phyloP scores from a whole-genome alignment of 2,113 vertebrate species.

The Sardina pilchardus region DNA sequence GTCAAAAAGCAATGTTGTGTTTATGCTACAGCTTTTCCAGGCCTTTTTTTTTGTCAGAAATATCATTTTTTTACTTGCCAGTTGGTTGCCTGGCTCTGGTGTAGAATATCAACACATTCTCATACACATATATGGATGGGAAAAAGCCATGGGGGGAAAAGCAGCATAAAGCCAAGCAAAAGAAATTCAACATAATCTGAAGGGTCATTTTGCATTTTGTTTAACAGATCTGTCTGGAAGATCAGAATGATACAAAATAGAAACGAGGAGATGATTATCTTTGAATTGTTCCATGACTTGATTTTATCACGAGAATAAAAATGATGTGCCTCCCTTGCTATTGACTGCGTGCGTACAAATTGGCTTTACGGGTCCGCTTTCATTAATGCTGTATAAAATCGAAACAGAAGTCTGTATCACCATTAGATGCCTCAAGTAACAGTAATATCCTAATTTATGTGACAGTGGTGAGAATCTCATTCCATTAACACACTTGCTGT shows the following conservation, averaged over 20 bases:
- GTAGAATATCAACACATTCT: background rate
- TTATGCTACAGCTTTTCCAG: conserved; percentile 37
- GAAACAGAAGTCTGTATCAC: conserved; percentile 1
- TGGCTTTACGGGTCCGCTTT: background rate
- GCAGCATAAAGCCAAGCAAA: background rate
- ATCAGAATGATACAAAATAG: background rate
- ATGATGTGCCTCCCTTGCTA: background rate
- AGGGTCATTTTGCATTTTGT: background rate
- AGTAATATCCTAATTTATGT: conserved; percentile 3
- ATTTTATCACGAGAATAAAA: background rate
- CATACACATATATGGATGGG: background rate
- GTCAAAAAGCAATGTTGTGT: conserved; percentile 48
- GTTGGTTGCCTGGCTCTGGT: conserved; percentile 22
- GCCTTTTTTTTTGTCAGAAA: conserved; percentile 38
- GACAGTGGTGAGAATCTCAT: background rate
- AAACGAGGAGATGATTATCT: background rate
- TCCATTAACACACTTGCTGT: background rate
- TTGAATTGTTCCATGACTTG: conserved; percentile 7
- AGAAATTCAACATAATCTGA: background rate
- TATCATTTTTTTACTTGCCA: conserved; percentile 22
- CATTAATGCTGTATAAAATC: background rate
- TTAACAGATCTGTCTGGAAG: background rate
- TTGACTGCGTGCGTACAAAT: background rate
- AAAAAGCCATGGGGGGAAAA: background rate
- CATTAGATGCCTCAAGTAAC: background rate